phyloP scores from a whole-genome alignment of 2,797 vertebrate genomes.

The Acrocephalus scirpaceus region DNA sequence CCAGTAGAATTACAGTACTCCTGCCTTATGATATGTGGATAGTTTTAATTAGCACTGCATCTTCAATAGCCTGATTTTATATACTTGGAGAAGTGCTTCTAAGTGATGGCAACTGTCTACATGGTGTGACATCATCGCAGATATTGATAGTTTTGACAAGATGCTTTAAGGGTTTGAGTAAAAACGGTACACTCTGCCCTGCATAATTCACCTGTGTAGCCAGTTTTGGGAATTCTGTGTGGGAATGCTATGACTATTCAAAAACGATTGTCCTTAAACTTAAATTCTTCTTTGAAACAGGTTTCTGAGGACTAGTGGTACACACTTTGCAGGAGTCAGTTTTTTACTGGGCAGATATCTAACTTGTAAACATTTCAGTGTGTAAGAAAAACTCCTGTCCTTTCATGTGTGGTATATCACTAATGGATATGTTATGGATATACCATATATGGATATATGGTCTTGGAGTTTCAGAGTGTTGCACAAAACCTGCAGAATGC shows the following conservation, averaged over 20 bases:
- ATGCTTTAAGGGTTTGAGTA: not conserved
- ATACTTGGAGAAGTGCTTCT: not conserved
- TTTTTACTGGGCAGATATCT: not conserved
- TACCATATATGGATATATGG: no score
- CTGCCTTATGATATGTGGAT: not conserved
- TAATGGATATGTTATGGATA: no score
- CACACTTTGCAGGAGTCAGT: not conserved
- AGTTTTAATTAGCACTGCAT: not conserved
- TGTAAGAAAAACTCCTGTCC: not conserved
- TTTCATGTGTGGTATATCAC: not conserved
- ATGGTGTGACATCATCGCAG: not conserved
- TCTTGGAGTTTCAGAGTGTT: not conserved
- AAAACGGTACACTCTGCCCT: not conserved
- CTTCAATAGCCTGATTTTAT: not conserved
- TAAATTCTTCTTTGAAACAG: not conserved
- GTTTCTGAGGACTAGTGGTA: not conserved
- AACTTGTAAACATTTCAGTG: not conserved
- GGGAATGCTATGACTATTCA: not conserved
- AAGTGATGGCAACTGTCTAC: not conserved
- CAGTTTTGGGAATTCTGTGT: not conserved
- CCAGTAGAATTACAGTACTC: not conserved
- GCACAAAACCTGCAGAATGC: not conserved
- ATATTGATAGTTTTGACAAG: not conserved
- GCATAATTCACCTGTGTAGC: not conserved
- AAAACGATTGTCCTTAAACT: not conserved